phyloP scores from a whole-genome alignment of 2,888 invertebrate species.

The Scaptomyza tumidula region DNA sequence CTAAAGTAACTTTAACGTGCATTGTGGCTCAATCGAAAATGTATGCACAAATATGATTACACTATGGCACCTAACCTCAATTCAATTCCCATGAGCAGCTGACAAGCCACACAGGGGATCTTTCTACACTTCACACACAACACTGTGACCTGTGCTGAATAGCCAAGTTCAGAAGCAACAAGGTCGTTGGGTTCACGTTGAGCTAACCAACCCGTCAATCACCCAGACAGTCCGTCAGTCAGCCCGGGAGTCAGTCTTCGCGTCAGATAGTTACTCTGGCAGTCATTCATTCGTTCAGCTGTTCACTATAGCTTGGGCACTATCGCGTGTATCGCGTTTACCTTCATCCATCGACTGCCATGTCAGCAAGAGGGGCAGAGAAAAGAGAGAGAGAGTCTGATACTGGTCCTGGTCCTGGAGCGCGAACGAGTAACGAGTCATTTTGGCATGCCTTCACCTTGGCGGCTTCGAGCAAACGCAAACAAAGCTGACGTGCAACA shows the following conservation, averaged over 20 bases:
- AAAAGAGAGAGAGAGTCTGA: not conserved
- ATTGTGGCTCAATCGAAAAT: slow-evolving; percentile 48
- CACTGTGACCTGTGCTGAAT: slow-evolving; percentile 22
- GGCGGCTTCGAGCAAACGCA: slow-evolving; percentile 31
- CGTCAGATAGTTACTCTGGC: slow-evolving; percentile 29
- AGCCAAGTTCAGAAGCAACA: slow-evolving; percentile 63
- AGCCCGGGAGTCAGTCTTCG: slow-evolving; percentile 17
- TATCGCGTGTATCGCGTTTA: slow-evolving; percentile 30
- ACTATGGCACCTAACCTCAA: slow-evolving; percentile 41
- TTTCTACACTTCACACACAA: slow-evolving; percentile 7
- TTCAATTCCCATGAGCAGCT: slow-evolving; percentile 49
- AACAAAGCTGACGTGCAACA: slow-evolving; percentile 60
- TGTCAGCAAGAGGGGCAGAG: slow-evolving; percentile 17
- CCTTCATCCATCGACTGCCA: slow-evolving; percentile 60
- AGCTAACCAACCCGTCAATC: slow-evolving; percentile 46
- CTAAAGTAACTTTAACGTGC: not conserved
- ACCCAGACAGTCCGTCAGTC: slow-evolving; percentile 14
- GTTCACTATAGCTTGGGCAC: slow-evolving; percentile 30
- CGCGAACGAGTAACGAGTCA: slow-evolving; percentile 56
- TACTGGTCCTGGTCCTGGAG: slow-evolving; percentile 21
- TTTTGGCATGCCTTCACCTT: slow-evolving; percentile 63
- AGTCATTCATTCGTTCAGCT: slow-evolving; percentile 45
- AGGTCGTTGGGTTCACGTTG: slow-evolving; percentile 48
- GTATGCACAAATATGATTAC: slow-evolving; percentile 34
- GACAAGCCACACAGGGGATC: slow-evolving; percentile 19